A percentile compares a stretch with the other conserved stretches of the same genome.
Conservation (phyloP, 2,113 vertebrate genomes). For the Dolichotis patagonum region DNA sequence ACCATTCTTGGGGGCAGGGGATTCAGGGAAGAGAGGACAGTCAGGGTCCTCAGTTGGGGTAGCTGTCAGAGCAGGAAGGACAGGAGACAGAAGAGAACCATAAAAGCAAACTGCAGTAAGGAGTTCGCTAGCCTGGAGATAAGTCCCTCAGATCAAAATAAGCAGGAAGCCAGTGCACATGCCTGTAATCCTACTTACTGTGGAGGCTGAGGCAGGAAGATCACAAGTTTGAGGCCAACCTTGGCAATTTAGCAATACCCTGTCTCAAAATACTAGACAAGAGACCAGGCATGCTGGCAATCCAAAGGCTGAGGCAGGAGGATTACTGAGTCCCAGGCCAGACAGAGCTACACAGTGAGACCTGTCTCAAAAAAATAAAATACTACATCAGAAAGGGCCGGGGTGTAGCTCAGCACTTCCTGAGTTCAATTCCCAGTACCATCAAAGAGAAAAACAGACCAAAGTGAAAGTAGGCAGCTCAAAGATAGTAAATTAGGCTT, state of each 20-base stretch:
- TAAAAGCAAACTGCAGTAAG: slow-evolving; percentile 12
- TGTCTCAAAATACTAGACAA: background rate
- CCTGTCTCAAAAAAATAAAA: background rate
- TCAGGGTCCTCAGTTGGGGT: background rate
- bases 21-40: no score
- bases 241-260: background rate
- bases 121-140: background rate
- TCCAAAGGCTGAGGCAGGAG: background rate
- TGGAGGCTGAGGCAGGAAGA: background rate
- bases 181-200: background rate
- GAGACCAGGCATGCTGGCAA: background rate
- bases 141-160: slow-evolving; percentile 28
- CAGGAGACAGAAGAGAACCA: background rate
- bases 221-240: background rate
- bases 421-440: background rate
- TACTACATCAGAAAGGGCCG: background rate
- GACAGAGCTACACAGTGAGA: background rate
- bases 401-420: background rate
- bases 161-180: background rate
- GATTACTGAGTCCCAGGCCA: background rate
- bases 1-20: background rate
- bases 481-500: background rate
- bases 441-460: background rate
- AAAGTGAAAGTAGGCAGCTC: background rate
- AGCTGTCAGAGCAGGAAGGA: background rate